phyloP scores from a whole-genome alignment of 2,113 vertebrate species.

The Morone chrysops region DNA sequence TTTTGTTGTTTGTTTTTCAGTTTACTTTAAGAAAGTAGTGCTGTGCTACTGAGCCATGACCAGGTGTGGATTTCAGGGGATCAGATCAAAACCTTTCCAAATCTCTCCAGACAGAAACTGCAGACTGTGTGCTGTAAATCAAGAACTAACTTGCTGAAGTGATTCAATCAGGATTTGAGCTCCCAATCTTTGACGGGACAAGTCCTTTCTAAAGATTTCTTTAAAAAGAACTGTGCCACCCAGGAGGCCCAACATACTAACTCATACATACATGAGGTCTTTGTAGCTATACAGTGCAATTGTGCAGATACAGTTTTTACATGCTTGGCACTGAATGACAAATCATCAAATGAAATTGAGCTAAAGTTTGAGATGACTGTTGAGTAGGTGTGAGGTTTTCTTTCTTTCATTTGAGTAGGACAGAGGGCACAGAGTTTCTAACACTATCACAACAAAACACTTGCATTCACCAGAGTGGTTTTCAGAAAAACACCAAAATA shows the following conservation, averaged over 20 bases:
- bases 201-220: background rate
- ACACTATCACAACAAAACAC: slow-evolving; percentile 11
- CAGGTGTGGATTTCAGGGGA: slow-evolving; percentile 18
- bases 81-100: slow-evolving; percentile 26
- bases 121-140: background rate
- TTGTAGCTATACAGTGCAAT: background rate
- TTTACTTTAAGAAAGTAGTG: background rate
- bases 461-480: slow-evolving; percentile 10
- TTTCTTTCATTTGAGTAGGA: background rate
- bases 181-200: background rate
- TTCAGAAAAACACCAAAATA: slow-evolving; percentile 21
- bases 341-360: background rate
- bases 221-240: background rate
- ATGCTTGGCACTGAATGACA: background rate
- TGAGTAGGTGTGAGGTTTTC: slow-evolving; percentile 21
- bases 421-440: background rate
- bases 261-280: background rate
- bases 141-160: slow-evolving; percentile 6
- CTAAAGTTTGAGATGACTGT: background rate
- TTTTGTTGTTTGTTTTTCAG: slow-evolving; percentile 24
- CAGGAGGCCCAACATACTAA: background rate
- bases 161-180: slow-evolving; percentile 20
- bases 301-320: background rate
- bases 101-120: background rate
- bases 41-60: background rate